A percentile compares a stretch with the other conserved stretches of the same genome.
Conservation (phyloP, 2,797 vertebrate species). For the Eulemur mongoz region DNA sequence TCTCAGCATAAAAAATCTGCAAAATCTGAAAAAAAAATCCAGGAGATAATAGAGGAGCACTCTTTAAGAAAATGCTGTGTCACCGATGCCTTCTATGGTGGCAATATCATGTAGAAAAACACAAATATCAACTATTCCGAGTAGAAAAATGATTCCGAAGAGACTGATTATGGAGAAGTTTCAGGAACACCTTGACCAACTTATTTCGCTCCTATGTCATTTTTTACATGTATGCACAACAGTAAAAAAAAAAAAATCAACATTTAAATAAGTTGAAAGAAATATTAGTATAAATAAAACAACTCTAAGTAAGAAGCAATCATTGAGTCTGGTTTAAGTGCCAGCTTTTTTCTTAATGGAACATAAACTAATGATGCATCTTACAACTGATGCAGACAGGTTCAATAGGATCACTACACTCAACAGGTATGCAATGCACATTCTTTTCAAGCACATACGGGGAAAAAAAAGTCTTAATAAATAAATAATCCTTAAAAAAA, state of each 20-base stretch:
- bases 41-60: not conserved
- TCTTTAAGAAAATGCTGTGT: not conserved
- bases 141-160: not conserved
- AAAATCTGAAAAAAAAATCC: not conserved
- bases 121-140: not conserved
- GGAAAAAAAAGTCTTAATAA: not conserved
- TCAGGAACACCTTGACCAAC: not conserved
- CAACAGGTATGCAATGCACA: not conserved
- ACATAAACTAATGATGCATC: not conserved
- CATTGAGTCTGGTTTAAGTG: not conserved
- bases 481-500: no score
- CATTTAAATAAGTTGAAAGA: not conserved
- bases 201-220: not conserved
- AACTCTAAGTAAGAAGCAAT: not conserved
- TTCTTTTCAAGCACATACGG: not conserved
- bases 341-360: not conserved
- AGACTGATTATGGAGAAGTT: not conserved
- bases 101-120: not conserved
- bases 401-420: accelerated
- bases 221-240: not conserved
- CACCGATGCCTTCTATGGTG: accelerated
- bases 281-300: not conserved
- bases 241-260: not conserved
- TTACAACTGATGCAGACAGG: not conserved
- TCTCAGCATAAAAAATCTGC: not conserved